phyloP scores from a whole-genome alignment of 1,140 invertebrate genomes.

The Zaprionus lachaisei region DNA sequence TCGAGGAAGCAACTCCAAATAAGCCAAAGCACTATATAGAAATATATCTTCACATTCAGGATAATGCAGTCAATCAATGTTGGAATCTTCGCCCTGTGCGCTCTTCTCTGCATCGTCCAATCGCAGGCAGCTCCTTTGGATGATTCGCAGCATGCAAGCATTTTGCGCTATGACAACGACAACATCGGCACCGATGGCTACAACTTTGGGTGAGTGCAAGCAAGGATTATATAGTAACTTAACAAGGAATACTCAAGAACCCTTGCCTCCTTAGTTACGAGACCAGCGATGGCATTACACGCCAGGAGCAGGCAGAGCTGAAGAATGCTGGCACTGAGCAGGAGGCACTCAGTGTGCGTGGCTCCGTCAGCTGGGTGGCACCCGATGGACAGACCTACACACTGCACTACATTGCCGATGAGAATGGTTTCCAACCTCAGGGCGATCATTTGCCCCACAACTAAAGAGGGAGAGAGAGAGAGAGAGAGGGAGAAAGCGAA shows the following conservation, averaged over 20 bases:
- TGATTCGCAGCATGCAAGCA: constrained; percentile 75
- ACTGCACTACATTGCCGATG: constrained; percentile 90
- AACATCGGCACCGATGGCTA: constrained; percentile 85
- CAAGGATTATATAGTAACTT: neutral
- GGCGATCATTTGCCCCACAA: constrained; percentile 79
- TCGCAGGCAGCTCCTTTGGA: constrained; percentile 60
- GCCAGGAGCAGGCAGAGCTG: constrained; percentile 87
- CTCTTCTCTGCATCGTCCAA: constrained; percentile 49
- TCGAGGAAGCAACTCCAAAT: neutral
- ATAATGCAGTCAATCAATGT: constrained; percentile 62
- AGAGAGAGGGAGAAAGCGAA: neutral
- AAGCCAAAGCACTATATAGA: neutral
- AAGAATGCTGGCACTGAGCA: constrained; percentile 85
- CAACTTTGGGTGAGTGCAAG: constrained; percentile 84
- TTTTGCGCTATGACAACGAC: constrained; percentile 84
- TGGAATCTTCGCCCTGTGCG: constrained; percentile 60
- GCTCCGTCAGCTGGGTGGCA: constrained; percentile 87
- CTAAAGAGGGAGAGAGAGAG: neutral
- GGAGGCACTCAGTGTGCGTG: constrained; percentile 86
- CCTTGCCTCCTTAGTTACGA: constrained; percentile 85
- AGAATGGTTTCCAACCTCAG: constrained; percentile 91
- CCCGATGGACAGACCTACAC: constrained; percentile 89
- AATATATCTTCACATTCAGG: neutral
- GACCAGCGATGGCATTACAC: constrained; percentile 89
- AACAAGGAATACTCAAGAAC: neutral